A percentile compares a stretch with the other conserved stretches of the same genome.
Evolutionary conservation across 2,888 invertebrate species (phyloP).

Genomic region (Actias luna): DNA sequence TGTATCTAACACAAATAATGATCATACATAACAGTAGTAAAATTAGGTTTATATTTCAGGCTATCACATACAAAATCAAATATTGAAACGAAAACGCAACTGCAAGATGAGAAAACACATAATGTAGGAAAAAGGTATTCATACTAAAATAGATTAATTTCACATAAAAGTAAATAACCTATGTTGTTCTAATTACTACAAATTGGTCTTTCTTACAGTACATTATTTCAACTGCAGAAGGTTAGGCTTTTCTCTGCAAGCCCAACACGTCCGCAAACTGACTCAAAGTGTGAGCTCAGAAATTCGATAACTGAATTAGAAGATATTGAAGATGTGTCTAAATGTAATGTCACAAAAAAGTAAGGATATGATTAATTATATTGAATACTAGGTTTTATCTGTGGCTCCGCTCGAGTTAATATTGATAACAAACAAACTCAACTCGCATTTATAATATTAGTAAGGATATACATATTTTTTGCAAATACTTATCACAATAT

Average conservation of each 20-base stretch:
- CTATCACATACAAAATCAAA: conserved; percentile 39
- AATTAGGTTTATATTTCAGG: conserved; percentile 26
- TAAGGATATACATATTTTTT: too few relatives aligned
- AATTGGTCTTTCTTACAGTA: conserved; percentile 26
- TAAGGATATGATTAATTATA: conserved; percentile 22
- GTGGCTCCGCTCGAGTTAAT: too few relatives aligned
- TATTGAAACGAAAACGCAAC: conserved; percentile 46
- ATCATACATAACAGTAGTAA: not conserved
- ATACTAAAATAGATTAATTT: not conserved
- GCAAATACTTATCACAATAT: too few relatives aligned
- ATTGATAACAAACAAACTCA: too few relatives aligned
- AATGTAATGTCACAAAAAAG: conserved; percentile 36
- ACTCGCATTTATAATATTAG: too few relatives aligned
- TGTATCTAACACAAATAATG: too few relatives aligned
- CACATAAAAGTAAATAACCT: not conserved
- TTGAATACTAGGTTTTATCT: too few relatives aligned
- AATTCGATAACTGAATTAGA: conserved; percentile 51
- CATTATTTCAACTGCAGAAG: conserved; percentile 42
- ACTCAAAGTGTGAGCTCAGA: conserved; percentile 35
- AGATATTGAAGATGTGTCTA: conserved; percentile 37
- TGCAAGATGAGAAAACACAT: conserved; percentile 37
- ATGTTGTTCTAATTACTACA: not conserved
- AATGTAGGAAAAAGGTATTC: conserved; percentile 40
- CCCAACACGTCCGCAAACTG: conserved; percentile 33
- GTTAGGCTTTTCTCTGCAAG: conserved; percentile 43